Evolutionary conservation across 2,113 vertebrate species (phyloP).

Genomic region (Philantomba maxwellii): DNA sequence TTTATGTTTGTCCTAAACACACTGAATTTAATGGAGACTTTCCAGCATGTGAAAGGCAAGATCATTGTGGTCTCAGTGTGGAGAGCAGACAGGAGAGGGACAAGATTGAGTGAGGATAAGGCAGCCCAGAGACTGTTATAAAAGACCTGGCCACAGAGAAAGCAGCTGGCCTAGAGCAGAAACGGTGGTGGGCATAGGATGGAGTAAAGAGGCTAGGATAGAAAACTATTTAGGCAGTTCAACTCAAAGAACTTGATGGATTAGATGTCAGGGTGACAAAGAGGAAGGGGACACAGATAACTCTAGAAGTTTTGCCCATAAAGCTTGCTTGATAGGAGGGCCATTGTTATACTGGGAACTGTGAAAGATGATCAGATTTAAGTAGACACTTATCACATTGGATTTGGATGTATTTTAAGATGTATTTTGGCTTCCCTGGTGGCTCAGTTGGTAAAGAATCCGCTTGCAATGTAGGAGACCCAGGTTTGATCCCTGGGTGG

Average conservation of each 20-base stretch:
- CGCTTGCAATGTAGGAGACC: fast-evolving
- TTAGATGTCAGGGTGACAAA: neutral
- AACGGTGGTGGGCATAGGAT: neutral
- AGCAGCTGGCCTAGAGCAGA: neutral
- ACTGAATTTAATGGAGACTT: neutral
- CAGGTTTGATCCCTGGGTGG: neutral
- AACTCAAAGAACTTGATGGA: neutral
- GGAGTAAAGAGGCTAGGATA: neutral
- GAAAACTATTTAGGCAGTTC: neutral
- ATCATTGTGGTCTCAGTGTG: neutral
- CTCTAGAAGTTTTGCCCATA: neutral
- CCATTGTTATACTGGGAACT: neutral
- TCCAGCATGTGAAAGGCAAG: no score
- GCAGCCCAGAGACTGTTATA: neutral
- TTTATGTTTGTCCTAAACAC: neutral
- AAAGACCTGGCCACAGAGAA: neutral
- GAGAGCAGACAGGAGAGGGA: neutral
- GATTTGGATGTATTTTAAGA: neutral
- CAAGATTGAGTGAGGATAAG: neutral
- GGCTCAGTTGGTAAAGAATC: neutral
- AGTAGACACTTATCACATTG: neutral
- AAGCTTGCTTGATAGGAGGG: neutral
- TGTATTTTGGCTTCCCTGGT: neutral
- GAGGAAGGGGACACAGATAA: neutral
- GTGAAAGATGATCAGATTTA: neutral